Evolutionary conservation across 2,797 vertebrate species (phyloP), one percentile per base, ranked within the genome.

Genomic region (Numenius phaeopus): DNA sequence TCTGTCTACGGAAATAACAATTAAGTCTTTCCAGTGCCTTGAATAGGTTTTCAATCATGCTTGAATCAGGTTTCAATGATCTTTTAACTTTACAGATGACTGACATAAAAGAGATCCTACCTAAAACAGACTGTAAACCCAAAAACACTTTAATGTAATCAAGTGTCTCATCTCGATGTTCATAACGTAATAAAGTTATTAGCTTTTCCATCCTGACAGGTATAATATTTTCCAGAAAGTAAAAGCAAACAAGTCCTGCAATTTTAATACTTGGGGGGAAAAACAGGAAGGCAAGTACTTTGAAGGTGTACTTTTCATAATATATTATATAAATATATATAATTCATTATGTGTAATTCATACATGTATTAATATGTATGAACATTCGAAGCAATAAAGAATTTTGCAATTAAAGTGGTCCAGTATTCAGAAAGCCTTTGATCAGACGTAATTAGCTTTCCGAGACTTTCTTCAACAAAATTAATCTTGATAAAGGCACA

Each of bases 351-450:
- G 14, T 21, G 18, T 59, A 90, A 86, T 50, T 80, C 22, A 66
- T 77, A 52, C 14, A 50, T 29, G 13, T 62, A 69, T 85, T 72
- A 52, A 15, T 54, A 83, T 10, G 20, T 65, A 77, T 39, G 40
- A 66, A 83, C 50, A 90, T 34, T 80, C 65, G 83, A n/a, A 49
- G 12, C 57, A 92, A 39, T 58, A 46, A 59, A 77, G 22, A 80
- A 73, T 87, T 95, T 89, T 73, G n/a, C 39, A 50, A 4, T 62
- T 89, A 77, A 70, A 86, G 49, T 42, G 11, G 17, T 70, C 23
- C 27, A 71, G 24, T 59, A 58, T 71, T 90, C 30, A 67, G n/a
- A 78, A 86, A 64, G n/a, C 42, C 87, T 96, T 96, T 94, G 83
- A 87, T 78, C 52, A 11, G 22, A 29, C 8, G 10, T 59, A 90